These are phyloP conservation scores for Nudaria mundana DNA, from an alignment of 2,888 invertebrate genomes.

Conservation along the genomic window DNA sequence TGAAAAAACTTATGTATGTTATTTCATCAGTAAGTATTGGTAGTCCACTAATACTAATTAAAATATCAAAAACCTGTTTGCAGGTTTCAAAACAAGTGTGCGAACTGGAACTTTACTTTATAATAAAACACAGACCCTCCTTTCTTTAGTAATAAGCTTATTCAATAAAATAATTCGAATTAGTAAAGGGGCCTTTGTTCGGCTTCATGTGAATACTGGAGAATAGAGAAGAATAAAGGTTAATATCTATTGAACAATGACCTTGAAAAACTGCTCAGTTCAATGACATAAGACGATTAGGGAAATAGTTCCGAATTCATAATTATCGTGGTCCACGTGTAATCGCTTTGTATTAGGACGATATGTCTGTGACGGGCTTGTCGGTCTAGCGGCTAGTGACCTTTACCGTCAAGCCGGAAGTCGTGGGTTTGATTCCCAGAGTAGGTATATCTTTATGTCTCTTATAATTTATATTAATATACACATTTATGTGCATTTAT, in stretches of 20 bases:
- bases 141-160: constrained; percentile 55
- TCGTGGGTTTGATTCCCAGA: no score
- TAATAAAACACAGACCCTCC: constrained; percentile 24
- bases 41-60: constrained; percentile 36
- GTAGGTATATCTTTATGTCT: no score
- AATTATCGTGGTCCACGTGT: neutral
- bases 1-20: constrained; percentile 12
- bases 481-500: no score
- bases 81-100: constrained; percentile 43
- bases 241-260: constrained; percentile 28
- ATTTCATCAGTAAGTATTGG: constrained; percentile 33
- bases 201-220: constrained; percentile 29
- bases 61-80: constrained; percentile 30
- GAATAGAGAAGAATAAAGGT: constrained; percentile 22
- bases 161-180: constrained; percentile 51
- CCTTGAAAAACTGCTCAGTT: constrained; percentile 25
- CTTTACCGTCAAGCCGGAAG: no score
- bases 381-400: no score
- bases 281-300: constrained; percentile 18
- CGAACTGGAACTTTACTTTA: constrained; percentile 35
- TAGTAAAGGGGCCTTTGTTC: constrained; percentile 38
- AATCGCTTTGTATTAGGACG: no score
- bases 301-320: constrained; percentile 6
- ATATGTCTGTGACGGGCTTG: no score
- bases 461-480: no score